A percentile compares a stretch with the other conserved stretches of the same genome.
Evolutionary conservation across 2,113 vertebrate species (phyloP).

Genomic region (Callithrix jacchus): DNA sequence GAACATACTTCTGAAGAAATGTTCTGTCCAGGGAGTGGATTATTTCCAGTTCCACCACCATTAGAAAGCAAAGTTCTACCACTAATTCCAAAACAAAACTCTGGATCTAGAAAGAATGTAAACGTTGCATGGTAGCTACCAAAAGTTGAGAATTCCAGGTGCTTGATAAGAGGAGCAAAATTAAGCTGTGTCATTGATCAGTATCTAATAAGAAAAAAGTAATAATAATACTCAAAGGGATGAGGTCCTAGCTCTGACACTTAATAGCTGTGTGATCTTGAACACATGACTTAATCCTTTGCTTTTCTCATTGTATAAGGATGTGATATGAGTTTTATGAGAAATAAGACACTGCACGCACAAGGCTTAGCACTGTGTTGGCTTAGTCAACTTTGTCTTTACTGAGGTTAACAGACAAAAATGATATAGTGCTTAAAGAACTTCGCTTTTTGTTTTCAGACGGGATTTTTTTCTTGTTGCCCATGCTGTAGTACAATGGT

Average conservation of each 20-base stretch:
- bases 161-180: slow-evolving; percentile 19
- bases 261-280: neutral
- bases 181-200: neutral
- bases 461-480: no score
- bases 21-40: neutral
- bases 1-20: neutral
- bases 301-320: neutral
- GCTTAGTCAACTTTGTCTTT: slow-evolving; percentile 1
- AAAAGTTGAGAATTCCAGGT: neutral
- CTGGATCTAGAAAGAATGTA: neutral
- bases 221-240: neutral
- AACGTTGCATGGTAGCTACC: neutral
- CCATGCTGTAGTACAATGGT: no score
- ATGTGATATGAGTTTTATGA: neutral
- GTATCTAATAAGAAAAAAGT: neutral
- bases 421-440: neutral
- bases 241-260: neutral
- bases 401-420: neutral
- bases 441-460: neutral
- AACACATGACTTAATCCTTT: neutral
- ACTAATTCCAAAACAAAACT: neutral
- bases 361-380: neutral
- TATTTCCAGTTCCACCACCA: neutral
- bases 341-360: neutral
- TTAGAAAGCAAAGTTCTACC: neutral